Evolutionary conservation across 2,797 vertebrate species (phyloP).

Genomic region (Podarcis siculus): DNA sequence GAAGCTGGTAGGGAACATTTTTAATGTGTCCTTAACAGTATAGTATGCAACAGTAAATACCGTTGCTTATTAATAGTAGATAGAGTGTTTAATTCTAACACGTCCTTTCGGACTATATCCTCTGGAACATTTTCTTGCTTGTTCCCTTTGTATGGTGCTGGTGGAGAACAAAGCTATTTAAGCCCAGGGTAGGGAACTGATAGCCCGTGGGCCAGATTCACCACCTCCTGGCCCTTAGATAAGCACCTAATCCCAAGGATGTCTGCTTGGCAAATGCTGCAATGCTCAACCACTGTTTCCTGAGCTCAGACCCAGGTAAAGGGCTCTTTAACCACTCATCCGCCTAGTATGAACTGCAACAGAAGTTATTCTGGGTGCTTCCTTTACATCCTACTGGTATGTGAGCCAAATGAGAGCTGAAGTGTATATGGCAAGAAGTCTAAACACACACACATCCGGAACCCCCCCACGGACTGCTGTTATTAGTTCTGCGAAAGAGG

Average conservation of each 20-base stretch:
- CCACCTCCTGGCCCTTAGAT: background rate
- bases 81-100: conserved; percentile 13
- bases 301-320: background rate
- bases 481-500: background rate
- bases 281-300: background rate
- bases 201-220: background rate
- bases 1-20: background rate
- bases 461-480: no score
- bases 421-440: background rate
- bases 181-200: rapidly evolving
- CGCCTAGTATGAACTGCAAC: background rate
- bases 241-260: background rate
- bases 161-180: conserved; percentile 35
- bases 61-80: background rate
- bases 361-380: background rate
- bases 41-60: conserved; percentile 14
- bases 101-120: background rate
- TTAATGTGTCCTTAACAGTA: background rate
- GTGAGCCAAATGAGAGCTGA: background rate
- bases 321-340: background rate
- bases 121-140: conserved; percentile 3
- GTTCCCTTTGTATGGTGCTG: background rate
- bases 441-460: background rate
- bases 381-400: background rate
- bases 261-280: background rate